Percentiles rank a stretch among this genome's conserved stretches.
Conservation (phyloP, 2,797 vertebrate species). For the Gambelia wislizenii region DNA sequence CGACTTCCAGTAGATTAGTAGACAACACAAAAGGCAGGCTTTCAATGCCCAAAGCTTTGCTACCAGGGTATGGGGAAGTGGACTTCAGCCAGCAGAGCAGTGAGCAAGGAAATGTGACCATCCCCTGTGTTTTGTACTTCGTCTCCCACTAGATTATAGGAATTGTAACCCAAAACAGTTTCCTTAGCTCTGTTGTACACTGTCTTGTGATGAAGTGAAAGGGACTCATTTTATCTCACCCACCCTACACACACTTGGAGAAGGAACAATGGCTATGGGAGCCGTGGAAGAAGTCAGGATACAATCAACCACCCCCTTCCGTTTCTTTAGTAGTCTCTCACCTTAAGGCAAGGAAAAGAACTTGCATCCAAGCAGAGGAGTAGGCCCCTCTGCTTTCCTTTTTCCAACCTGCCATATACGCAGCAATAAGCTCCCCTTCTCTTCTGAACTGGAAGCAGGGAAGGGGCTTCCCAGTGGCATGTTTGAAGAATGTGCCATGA, state of each 20-base stretch:
- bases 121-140: no score
- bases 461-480: neutral
- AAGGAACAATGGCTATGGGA: neutral
- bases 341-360: neutral
- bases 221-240: no score
- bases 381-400: neutral
- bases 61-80: neutral
- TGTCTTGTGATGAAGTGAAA: neutral
- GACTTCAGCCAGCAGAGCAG: no score
- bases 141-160: no score
- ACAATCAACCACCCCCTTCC: neutral
- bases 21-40: neutral
- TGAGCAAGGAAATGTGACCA: no score
- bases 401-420: neutral
- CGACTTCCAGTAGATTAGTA: neutral
- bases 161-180: no score
- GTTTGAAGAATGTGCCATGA: slow-evolving; percentile 8
- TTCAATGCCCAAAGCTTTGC: neutral
- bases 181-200: no score
- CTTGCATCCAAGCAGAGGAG: neutral
- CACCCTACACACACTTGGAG: neutral
- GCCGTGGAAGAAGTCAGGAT: neutral
- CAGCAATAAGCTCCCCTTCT: neutral
- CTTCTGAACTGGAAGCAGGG: neutral
- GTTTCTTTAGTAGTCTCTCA: neutral